Base-by-base conservation (phyloP, 2,888 invertebrate genomes). In the Rhagium mordax region DNA sequence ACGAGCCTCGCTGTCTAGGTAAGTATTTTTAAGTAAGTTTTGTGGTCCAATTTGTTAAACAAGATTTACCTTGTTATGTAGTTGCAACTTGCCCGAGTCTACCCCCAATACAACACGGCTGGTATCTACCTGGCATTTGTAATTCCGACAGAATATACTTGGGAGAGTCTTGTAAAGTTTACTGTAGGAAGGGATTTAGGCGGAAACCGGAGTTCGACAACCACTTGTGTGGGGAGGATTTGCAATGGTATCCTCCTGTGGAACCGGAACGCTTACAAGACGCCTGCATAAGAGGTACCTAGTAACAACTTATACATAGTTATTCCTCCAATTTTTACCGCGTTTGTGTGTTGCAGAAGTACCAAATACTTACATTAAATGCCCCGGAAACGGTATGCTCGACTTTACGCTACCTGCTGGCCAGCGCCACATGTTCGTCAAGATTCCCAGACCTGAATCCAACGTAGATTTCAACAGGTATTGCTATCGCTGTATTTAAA, bases 351-450 rank as follows among this genome's bases (percentile, higher is more conserved):
- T 47, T 66, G 64, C 81, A 86, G 88, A 87, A 74, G 84, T 86
- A 64, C 87, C 89, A 51, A 87, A 88, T 70, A 90, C 92, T 18
- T 91, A 89, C 79, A 92, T 94, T 74, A 90, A 89, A 78, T 94
- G 93, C 82, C 93, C 93, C 0, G 88, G 78, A 27, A 80, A 81
- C 48, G 87, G 90, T 51, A 90, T 91, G 80, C 88, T 93, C 51
- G 90, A 89, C 33, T 89, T 92, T 41, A 89, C 89, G 59, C 87
- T 93, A 59, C 89, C 89, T 47, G 83, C 87, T 18, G 88, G 89
- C 48, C 88, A 89, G 78, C 86, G 85, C 49, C 87, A 88, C 15
- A 88, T 89, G 79, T 84, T 87, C 71, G 88, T 91, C 53, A 86
- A 87, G 59, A 89, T 92, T 69, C 89, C 90, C 1, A 88, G 90